These are phyloP conservation scores for Anisognathus igniventris DNA, from an alignment of 2,797 vertebrate genomes.

Conservation along the genomic window DNA sequence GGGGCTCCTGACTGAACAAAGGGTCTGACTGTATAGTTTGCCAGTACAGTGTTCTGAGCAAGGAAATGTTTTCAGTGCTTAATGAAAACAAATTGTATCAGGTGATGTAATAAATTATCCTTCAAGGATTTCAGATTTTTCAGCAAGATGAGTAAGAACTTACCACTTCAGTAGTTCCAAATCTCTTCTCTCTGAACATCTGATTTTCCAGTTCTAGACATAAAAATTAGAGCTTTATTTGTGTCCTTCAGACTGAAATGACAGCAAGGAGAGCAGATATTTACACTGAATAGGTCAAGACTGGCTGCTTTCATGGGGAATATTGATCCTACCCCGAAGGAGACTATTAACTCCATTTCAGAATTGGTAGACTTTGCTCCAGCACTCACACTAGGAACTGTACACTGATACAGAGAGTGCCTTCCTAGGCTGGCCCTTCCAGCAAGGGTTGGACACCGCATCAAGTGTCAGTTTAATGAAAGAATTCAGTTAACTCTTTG, in stretches of 20 bases:
- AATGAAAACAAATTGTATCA: conserved; percentile 1
- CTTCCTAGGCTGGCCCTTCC: conserved; percentile 33
- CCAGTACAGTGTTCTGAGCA: conserved; percentile 1
- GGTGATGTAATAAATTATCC: not conserved
- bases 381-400: not conserved
- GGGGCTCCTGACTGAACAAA: not conserved
- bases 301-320: not conserved
- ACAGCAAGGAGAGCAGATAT: not conserved
- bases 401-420: not conserved
- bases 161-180: not conserved
- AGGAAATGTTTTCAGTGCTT: conserved; percentile 12
- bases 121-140: conserved; percentile 20
- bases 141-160: not conserved
- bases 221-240: conserved; percentile 3
- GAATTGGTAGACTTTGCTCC: not conserved
- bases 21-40: not conserved
- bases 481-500: not conserved
- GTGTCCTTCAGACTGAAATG: not conserved
- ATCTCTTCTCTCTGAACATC: not conserved
- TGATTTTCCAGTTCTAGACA: not conserved
- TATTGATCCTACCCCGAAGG: not conserved
- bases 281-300: conserved; percentile 2
- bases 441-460: not conserved
- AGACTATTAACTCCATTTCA: not conserved
- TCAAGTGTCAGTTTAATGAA: not conserved